Evolutionary conservation across 2,888 invertebrate genomes (phyloP).

Genomic region (Trachelus iudaicus): DNA sequence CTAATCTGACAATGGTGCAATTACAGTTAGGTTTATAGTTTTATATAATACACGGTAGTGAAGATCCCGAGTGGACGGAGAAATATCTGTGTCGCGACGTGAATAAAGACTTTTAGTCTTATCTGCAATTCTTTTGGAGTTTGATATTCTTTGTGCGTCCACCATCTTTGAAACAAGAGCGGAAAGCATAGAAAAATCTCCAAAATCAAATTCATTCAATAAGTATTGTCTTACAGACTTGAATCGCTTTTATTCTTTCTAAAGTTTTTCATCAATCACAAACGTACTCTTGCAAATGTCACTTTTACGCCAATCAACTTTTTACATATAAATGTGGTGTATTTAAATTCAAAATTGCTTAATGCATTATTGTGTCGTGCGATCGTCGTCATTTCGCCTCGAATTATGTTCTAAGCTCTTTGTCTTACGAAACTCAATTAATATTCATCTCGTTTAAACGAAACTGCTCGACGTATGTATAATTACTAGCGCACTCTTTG

Average conservation of each 20-base stretch:
- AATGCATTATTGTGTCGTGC: not conserved
- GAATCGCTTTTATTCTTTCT: no score
- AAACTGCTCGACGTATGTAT: not conserved
- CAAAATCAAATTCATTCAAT: not conserved
- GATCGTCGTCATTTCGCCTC: not conserved
- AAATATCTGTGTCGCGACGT: not conserved
- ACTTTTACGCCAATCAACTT: not conserved
- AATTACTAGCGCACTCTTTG: not conserved
- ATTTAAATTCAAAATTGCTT: not conserved
- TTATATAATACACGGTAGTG: not conserved
- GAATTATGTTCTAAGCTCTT: not conserved
- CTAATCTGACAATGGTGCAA: not conserved
- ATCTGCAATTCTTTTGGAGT: not conserved
- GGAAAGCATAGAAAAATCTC: not conserved
- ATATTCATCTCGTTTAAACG: not conserved
- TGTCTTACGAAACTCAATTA: not conserved
- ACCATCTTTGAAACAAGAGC: not conserved
- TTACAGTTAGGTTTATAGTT: not conserved
- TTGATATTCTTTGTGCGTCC: not conserved
- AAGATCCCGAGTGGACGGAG: not conserved
- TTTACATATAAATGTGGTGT: not conserved
- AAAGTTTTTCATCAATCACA: no score
- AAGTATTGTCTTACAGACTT: not conserved
- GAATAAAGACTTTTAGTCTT: not conserved
- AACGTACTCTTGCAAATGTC: no score